phyloP scores from a whole-genome alignment of 2,888 invertebrate genomes.

The Leptinotarsa rubiginosa region DNA sequence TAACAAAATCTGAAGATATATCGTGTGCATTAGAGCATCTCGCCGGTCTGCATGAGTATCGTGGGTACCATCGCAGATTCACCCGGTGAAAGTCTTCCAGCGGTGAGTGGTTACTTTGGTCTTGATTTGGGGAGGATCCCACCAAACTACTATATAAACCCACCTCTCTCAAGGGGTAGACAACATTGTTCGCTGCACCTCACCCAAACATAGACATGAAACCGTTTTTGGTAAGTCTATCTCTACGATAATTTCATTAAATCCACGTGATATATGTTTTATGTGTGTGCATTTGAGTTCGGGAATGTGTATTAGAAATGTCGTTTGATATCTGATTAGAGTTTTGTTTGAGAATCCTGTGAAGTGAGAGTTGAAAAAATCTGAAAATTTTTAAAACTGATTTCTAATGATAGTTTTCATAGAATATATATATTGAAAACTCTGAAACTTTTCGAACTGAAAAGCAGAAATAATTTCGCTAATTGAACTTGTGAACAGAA shows the following conservation, averaged over 20 bases:
- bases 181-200: constrained; percentile 51
- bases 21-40: constrained; percentile 29
- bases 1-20: constrained; percentile 11
- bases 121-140: constrained; percentile 49
- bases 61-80: constrained; percentile 45
- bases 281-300: neutral
- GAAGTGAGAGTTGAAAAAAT: too few species aligned
- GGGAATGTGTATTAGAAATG: neutral
- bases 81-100: constrained; percentile 52
- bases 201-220: constrained; percentile 48
- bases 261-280: neutral
- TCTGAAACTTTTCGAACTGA: too few species aligned
- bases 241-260: neutral
- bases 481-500: too few species aligned
- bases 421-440: too few species aligned
- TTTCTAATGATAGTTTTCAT: too few species aligned
- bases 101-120: constrained; percentile 41
- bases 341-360: too few species aligned
- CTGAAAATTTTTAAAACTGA: too few species aligned
- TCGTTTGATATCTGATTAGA: neutral
- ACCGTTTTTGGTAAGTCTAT: constrained; percentile 51
- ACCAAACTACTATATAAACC: constrained; percentile 51
- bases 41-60: constrained; percentile 18
- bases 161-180: constrained; percentile 52
- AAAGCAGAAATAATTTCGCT: too few species aligned